These are phyloP conservation scores for Bathynomus jamesi DNA, from an alignment of 1,140 invertebrate species.

Conservation along the genomic window DNA sequence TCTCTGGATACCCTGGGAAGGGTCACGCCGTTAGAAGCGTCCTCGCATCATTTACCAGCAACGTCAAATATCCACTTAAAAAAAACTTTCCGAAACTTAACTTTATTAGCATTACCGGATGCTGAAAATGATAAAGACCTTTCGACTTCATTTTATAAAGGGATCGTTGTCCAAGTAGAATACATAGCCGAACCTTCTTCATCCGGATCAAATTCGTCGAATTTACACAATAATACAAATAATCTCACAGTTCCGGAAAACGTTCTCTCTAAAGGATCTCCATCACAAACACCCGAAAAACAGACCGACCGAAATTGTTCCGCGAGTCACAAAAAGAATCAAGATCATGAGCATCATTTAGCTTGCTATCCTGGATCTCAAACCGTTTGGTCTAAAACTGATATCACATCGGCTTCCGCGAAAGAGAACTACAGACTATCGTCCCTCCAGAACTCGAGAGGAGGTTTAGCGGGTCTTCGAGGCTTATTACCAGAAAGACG, in stretches of 20 bases:
- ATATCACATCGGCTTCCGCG: not conserved
- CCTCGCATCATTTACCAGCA: not conserved
- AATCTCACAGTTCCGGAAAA: not conserved
- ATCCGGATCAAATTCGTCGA: too few relatives aligned
- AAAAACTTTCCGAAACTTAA: not conserved
- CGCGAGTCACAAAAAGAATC: not conserved
- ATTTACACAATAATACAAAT: not conserved
- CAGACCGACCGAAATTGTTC: constrained; percentile 4
- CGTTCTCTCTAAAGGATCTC: constrained; percentile 1
- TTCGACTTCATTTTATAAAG: constrained; percentile 33
- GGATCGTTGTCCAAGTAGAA: constrained; percentile 39
- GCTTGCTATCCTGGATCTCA: constrained; percentile 16
- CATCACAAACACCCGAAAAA: constrained; percentile 24
- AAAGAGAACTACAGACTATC: constrained; percentile 1
- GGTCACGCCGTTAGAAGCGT: not conserved
- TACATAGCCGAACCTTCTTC: constrained; percentile 30
- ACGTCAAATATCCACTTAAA: not conserved
- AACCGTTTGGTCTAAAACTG: not conserved
- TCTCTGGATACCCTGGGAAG: not conserved
- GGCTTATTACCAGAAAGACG: not conserved
- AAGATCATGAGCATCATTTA: constrained; percentile 22
- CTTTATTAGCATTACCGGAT: not conserved
- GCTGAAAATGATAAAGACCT: not conserved
- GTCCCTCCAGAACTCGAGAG: not conserved
- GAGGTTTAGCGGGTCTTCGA: not conserved